A percentile compares a stretch with the other conserved stretches of the same genome.
Evolutionary conservation across 2,797 vertebrate species (phyloP).

Genomic region (Macroramphosus scolopax): DNA sequence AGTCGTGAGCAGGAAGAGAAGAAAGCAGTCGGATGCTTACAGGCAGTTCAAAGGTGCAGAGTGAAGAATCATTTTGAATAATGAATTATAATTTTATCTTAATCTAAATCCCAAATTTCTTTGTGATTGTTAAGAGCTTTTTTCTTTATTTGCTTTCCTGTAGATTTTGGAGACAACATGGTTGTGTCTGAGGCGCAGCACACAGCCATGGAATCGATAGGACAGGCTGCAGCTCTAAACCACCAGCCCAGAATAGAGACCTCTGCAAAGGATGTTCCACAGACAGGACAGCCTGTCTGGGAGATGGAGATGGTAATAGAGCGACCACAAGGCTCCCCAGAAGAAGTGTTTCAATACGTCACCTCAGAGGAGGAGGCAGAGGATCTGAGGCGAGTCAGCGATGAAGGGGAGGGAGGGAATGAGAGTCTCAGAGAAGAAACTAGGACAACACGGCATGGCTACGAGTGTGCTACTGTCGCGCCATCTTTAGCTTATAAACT

Average conservation of each 20-base stretch:
- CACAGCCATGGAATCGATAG: slow-evolving; percentile 9
- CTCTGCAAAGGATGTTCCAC: slow-evolving; percentile 19
- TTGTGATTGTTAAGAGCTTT: neutral
- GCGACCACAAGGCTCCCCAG: slow-evolving; percentile 34
- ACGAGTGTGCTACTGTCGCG: slow-evolving; percentile 60
- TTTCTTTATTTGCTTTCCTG: slow-evolving; percentile 8
- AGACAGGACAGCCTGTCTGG: slow-evolving; percentile 66
- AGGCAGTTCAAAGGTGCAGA: slow-evolving; percentile 57
- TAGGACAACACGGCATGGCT: slow-evolving; percentile 28
- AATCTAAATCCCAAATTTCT: too few species aligned
- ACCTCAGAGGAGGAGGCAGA: slow-evolving; percentile 52
- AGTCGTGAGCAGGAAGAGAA: slow-evolving; percentile 40
- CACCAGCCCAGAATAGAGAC: slow-evolving; percentile 41
- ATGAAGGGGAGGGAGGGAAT: slow-evolving; percentile 4
- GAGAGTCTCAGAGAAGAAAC: slow-evolving; percentile 24
- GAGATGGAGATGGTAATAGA: slow-evolving; percentile 69
- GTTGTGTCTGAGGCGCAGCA: slow-evolving; percentile 35
- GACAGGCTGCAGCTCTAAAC: slow-evolving; percentile 29
- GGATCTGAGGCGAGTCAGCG: slow-evolving; percentile 31
- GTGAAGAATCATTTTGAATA: neutral
- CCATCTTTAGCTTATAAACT: slow-evolving; percentile 50
- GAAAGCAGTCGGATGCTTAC: slow-evolving; percentile 37
- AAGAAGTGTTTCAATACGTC: slow-evolving; percentile 31
- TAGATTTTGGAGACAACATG: slow-evolving; percentile 54
- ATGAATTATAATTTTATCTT: too few species aligned